Base-by-base conservation (phyloP, 1,140 invertebrate genomes). In the Zaprionus camerounensis region DNA sequence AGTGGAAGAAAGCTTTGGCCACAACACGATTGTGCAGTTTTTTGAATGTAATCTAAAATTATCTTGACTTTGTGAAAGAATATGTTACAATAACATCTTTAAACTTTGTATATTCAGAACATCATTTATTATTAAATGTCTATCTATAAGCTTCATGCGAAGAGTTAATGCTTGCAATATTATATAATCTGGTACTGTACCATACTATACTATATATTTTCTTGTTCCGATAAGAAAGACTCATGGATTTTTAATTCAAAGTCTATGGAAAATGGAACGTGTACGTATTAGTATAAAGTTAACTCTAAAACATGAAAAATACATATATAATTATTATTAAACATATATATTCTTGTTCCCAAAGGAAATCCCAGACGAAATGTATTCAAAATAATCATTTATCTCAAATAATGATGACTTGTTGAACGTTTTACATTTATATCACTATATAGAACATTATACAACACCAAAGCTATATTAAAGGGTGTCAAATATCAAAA, bases 1-100 rank as follows among this genome's bases (percentile, higher is more conserved):
- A 56, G 3, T 20, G 22, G 22, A 26, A 15, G 58, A 61, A 67
- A 76, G 57, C 59, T 17, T 68, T 58, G 17, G 24, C 53, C 49
- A 41, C 31, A 31, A 34, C 31, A 31, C 68, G 61, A 53, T 2
- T 73, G 68, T 88, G 70, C 80, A 72, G 58, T 78, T 86, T 80
- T 63, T 17, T 68, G 51, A 51, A 6, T 41, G 15, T 1, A 0
- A 17, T 17, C n/a, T 17, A 12, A n/a, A 17, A 20, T n/a, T 46
- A 9, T 11, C n/a, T 17, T 17, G 20, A 51, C 4, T 51, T 13
- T 24, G 20, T 24, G 1, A 22, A 20, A 9, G 41, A 17, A 7
- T n/a, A 7, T 44, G 41, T 3, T n/a, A 2, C n/a, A 9, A 17
- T 17, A 44, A 9, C 1, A 11, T 44, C 7, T 44, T 9, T 2